Conservation (phyloP, 2,888 invertebrate genomes). For the Troides oblongomaculatus region DNA sequence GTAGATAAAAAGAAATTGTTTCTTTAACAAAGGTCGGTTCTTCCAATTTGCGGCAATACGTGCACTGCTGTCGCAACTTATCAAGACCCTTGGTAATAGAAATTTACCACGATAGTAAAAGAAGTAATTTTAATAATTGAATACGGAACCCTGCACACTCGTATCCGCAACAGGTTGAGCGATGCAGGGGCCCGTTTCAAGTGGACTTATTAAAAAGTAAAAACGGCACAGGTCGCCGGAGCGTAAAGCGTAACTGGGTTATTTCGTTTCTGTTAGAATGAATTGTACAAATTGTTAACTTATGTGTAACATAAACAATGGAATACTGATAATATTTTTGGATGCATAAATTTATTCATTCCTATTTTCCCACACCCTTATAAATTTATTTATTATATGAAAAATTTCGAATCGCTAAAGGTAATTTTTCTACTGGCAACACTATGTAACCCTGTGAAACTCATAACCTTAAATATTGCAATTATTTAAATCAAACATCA, state of each 20-base stretch:
- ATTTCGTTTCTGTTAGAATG: slow-evolving; percentile 20
- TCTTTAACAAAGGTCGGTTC: too few species aligned
- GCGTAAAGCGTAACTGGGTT: slow-evolving; percentile 26
- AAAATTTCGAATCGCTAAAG: background rate
- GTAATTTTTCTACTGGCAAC: background rate
- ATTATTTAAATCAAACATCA: background rate
- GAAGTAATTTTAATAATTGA: background rate
- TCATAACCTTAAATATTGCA: background rate
- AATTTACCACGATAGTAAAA: too few species aligned
- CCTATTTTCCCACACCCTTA: too few species aligned
- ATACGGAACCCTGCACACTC: slow-evolving; percentile 25
- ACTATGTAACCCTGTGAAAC: background rate
- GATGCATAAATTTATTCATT: too few species aligned
- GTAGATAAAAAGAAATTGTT: too few species aligned
- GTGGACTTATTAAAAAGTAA: slow-evolving; percentile 27
- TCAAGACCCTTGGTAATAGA: too few species aligned
- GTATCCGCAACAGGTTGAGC: slow-evolving; percentile 27
- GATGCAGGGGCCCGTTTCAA: slow-evolving; percentile 23
- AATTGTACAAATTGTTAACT: slow-evolving; percentile 22
- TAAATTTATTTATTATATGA: too few species aligned
- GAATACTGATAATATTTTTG: background rate
- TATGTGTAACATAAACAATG: slow-evolving; percentile 5
- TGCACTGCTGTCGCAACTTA: too few species aligned
- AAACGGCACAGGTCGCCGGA: slow-evolving; percentile 22
- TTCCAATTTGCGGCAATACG: too few species aligned